Evolutionary conservation across 1,140 invertebrate species (phyloP), one percentile per base, ranked within the genome.

Genomic region (Odontomachus brunneus): DNA sequence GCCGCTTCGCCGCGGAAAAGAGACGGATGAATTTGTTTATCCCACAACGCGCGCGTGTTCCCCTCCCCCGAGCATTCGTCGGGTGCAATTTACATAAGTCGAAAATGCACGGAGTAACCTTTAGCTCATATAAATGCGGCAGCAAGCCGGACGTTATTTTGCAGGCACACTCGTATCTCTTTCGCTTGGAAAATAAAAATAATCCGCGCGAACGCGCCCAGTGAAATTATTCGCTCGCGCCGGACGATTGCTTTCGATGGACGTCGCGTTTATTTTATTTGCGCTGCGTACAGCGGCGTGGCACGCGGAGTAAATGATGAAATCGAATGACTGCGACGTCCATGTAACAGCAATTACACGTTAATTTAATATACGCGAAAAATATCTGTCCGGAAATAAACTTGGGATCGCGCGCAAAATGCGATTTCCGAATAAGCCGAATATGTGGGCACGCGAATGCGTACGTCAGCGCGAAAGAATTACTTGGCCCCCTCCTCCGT

Each of bases 281-380:
- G 9, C 29, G 38, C 24, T 69, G 75, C 60, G 29, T n/a, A 67
- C 44, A 74, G 53, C 38, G 38, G 38, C 38, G 3, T 11, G 22
- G 33, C 24, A 19, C 33, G 29, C 29, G 66, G 49, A 59, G 5
- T 44, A 51, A 78, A 78, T 78, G 75, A 78, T 78, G 63, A 78
- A 78, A 78, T 78, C 22, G 63, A 57, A 80, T 55, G 75, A 59
- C 38, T 59, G 65, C 44, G 65, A 57, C 75, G 65, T 48, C 75
- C 3, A 49, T 80, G 75, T 59, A 80, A 80, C 65, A 48, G 65
- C 75, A 80, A 80, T 80, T 80, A 80, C 67, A 80, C 75, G 33
- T 80, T 71, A 80, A 80, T 80, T 69, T 69, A 76, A 76, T 76
- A 76, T 24, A 78, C 75, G 75, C 75, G 75, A 69, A 57, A 80